phyloP scores from a whole-genome alignment of 2,113 vertebrate genomes.

The Dunckerocampus dactyliophorus region DNA sequence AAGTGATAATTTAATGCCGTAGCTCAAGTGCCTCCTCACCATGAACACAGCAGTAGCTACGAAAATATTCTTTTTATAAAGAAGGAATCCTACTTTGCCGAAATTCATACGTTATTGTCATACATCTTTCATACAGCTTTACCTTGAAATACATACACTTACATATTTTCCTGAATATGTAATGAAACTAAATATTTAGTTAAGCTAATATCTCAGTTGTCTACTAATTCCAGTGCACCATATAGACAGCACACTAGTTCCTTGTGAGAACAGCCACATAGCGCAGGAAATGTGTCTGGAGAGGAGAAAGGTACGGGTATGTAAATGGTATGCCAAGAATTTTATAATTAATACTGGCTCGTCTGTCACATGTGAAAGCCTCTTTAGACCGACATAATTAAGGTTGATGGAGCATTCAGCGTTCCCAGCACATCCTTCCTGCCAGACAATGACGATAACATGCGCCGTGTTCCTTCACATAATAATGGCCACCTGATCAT shows the following conservation, averaged over 20 bases:
- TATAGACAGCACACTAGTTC: background rate
- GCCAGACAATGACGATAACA: conserved; percentile 3
- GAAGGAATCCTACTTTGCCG: too few relatives aligned
- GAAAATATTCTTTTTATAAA: too few relatives aligned
- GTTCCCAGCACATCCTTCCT: conserved; percentile 38
- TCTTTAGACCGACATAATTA: conserved; percentile 18
- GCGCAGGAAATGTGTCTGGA: background rate
- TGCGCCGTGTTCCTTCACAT: conserved; percentile 26
- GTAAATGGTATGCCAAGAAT: background rate
- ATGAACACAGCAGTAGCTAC: too few relatives aligned
- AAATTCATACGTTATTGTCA: too few relatives aligned
- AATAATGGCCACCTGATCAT: conserved; percentile 23
- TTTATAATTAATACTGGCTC: background rate
- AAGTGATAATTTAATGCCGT: too few relatives aligned
- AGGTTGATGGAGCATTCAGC: conserved; percentile 30
- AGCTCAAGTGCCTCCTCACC: too few relatives aligned
- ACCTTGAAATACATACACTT: too few relatives aligned
- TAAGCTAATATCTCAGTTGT: too few relatives aligned
- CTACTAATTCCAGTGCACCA: background rate
- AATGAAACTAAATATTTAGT: too few relatives aligned
- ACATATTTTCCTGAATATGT: too few relatives aligned
- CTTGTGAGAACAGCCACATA: background rate
- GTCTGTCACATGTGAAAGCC: conserved; percentile 20
- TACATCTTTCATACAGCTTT: too few relatives aligned
- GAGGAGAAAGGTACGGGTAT: background rate